phyloP scores from a whole-genome alignment of 2,113 vertebrate species.

The Hystrix brachyura region DNA sequence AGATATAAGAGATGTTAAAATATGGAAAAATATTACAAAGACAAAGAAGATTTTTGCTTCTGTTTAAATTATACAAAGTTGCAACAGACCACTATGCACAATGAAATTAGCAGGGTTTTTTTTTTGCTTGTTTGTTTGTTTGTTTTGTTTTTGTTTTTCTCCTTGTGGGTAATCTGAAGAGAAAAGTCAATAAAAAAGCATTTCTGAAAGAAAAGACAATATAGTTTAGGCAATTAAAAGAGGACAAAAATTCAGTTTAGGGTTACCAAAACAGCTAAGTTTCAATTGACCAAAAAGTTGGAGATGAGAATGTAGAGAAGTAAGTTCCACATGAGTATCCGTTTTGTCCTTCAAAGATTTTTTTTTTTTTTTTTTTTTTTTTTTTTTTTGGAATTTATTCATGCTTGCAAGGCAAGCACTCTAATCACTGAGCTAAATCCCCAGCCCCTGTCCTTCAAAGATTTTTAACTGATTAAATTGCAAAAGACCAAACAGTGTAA shows the following conservation, averaged over 20 bases:
- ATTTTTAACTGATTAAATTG: neutral
- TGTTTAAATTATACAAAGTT: neutral
- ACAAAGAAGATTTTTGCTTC: neutral
- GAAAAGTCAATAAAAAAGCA: neutral
- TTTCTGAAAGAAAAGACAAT: neutral
- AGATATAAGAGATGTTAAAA: neutral
- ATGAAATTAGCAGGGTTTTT: neutral
- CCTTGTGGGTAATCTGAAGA: neutral
- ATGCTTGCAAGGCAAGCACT: too few relatives aligned
- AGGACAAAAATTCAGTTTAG: neutral
- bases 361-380: too few relatives aligned
- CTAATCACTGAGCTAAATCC: too few relatives aligned
- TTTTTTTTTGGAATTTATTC: too few relatives aligned
- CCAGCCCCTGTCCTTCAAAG: neutral
- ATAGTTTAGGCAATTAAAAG: neutral
- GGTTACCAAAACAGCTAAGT: neutral
- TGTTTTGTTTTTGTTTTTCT: neutral
- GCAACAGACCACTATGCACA: neutral
- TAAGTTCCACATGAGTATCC: neutral
- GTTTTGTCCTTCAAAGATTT: neutral
- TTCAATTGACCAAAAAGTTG: neutral
- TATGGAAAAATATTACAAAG: neutral
- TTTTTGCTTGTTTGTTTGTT: too few relatives aligned
- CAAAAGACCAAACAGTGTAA: neutral
- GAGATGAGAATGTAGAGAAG: neutral